These are phyloP conservation scores for Lutra lutra DNA, from an alignment of 2,797 vertebrate genomes.

Conservation along the genomic window DNA sequence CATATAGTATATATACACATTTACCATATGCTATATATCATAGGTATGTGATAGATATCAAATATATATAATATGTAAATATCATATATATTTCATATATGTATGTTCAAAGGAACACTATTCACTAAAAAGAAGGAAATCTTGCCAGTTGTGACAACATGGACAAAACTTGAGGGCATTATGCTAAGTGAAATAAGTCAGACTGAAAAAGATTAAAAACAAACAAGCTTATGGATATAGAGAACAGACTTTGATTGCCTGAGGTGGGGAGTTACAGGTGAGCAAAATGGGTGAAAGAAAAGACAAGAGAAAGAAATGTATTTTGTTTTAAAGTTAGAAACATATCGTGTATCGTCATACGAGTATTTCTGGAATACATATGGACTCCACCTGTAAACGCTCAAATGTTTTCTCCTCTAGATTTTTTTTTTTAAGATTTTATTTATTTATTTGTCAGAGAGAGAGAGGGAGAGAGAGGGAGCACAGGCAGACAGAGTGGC, in stretches of 20 bases:
- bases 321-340: not conserved
- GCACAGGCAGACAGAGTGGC: no score
- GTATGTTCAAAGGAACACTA: not conserved
- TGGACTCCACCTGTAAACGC: not conserved
- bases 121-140: not conserved
- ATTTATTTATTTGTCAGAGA: no score
- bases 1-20: not conserved
- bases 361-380: not conserved
- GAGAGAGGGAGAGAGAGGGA: no score
- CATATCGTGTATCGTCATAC: not conserved
- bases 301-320: not conserved
- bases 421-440: no score
- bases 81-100: not conserved
- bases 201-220: not conserved
- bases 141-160: not conserved
- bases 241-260: not conserved
- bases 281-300: not conserved
- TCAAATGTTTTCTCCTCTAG: constrained; percentile 11
- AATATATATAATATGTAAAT: not conserved
- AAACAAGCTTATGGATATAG: not conserved
- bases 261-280: not conserved
- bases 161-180: not conserved
- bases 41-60: not conserved
- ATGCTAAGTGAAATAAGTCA: not conserved
- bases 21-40: not conserved